Evolutionary conservation across 2,888 invertebrate species (phyloP), one percentile per base, ranked within the genome.

Genomic region (Caenorhabditis panamensis): DNA sequence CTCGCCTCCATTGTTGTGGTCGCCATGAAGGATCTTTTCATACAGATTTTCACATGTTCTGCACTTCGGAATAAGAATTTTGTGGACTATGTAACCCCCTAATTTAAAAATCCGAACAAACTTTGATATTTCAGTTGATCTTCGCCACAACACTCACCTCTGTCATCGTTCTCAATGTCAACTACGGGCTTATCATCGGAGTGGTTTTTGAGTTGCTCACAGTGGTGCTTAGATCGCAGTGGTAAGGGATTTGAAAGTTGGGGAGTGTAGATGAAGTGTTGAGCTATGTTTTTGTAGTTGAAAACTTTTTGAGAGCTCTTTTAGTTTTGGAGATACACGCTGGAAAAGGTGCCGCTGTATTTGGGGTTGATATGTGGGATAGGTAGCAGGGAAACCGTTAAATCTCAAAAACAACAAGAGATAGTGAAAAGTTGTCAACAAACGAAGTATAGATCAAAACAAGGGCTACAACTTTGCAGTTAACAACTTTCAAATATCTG

Each of bases 91-190:
- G 87, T 88, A 54, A 82, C 86, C 75, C 31, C 9, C 37, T 80
- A 82, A 28, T 26, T 41, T 13, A 13, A 72, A 24, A 0, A n/a
- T 36, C 31, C 13, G 4, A 1, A 24, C 13, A 11, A 26, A 16
- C 26, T 9, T 26, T 26, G 11, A 41, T 20, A 13, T 73, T 84
- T 31, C 77, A 91, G 91, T 69, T 89, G 0, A 94, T 95, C 18
- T 96, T 96, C 95, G 90, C 95, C 1, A 92, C 94, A 3, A 95
- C 96, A 0, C 96, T 95, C 91, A 85, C 94, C 1, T 93, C 94
- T 0, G 95, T 95, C 0, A 92, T 95, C 16, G 87, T 95, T 13
- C 91, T 96, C 59, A 95, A 95, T 90, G 95, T 96, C 76, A 95
- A 95, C 90, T 93, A 94, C 88, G 96, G 96, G 0, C 92, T 96